Evolutionary conservation across 2,797 vertebrate genomes (phyloP).

Genomic region (Helicolenus hilgendorfi): DNA sequence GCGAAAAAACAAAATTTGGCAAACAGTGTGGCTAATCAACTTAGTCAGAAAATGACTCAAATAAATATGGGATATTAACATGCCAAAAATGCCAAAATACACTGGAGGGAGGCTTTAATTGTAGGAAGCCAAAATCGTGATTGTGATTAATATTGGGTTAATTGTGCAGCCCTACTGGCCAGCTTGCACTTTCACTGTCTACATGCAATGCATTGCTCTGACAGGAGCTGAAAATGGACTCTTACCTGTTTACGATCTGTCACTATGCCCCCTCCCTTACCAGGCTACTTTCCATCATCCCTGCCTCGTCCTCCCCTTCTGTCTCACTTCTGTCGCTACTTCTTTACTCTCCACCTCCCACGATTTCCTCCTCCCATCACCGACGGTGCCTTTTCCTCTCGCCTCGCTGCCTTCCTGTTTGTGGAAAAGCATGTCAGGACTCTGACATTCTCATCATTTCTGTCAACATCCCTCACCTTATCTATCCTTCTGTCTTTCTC

Average conservation of each 20-base stretch:
- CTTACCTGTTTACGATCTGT: constrained; percentile 53
- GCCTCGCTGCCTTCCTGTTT: constrained; percentile 73
- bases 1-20: too few species aligned
- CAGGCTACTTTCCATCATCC: constrained; percentile 22
- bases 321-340: constrained; percentile 51
- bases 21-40: too few species aligned
- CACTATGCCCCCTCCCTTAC: background rate
- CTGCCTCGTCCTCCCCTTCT: constrained; percentile 43
- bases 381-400: constrained; percentile 62
- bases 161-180: background rate
- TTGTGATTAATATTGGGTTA: background rate
- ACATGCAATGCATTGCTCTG: background rate
- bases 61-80: too few species aligned
- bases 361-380: constrained; percentile 51
- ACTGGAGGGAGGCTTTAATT: too few species aligned
- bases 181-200: constrained; percentile 11
- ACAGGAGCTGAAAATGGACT: constrained; percentile 40
- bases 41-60: too few species aligned
- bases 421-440: constrained; percentile 53
- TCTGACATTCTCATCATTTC: constrained; percentile 73
- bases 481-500: constrained; percentile 27
- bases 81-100: too few species aligned
- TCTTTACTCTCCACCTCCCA: constrained; percentile 70
- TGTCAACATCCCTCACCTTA: constrained; percentile 47
- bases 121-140: too few species aligned